These are phyloP conservation scores for Macrocentrus cingulum DNA, from an alignment of 1,140 invertebrate species.

Conservation along the genomic window DNA sequence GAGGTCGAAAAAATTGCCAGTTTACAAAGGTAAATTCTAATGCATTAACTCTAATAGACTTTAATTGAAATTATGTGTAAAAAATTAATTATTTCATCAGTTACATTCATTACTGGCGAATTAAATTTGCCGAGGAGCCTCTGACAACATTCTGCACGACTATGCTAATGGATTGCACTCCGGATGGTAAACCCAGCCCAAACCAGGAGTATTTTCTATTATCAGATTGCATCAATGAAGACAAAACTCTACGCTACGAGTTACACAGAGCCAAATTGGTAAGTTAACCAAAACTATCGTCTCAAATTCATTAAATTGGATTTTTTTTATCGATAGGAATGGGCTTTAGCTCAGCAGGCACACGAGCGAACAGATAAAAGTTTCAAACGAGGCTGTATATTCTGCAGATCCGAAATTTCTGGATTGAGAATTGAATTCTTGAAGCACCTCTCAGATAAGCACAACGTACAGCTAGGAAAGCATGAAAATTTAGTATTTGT, in stretches of 20 bases:
- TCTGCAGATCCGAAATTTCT: conserved; percentile 68
- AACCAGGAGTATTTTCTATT: conserved; percentile 76
- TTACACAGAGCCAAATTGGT: conserved; percentile 64
- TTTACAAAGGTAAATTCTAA: conserved; percentile 59
- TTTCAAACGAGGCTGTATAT: conserved; percentile 78
- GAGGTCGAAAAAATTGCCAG: conserved; percentile 79
- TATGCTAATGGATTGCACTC: conserved; percentile 65
- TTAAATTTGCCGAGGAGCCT: conserved; percentile 67
- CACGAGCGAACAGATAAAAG: conserved; percentile 75
- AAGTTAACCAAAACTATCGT: conserved; percentile 17
- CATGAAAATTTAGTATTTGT: conserved; percentile 88
- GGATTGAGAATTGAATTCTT: conserved; percentile 70
- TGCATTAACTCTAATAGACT: background rate
- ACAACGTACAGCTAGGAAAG: conserved; percentile 86
- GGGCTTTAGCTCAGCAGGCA: conserved; percentile 72
- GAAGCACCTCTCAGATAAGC: conserved; percentile 79
- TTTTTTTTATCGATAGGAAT: conserved; percentile 62
- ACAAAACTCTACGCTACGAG: conserved; percentile 71
- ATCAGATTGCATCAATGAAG: conserved; percentile 78
- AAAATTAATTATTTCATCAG: conserved; percentile 47
- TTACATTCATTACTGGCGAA: conserved; percentile 76
- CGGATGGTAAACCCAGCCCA: conserved; percentile 64
- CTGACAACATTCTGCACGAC: conserved; percentile 72
- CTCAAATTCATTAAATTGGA: conserved; percentile 29
- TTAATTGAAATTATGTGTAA: background rate